Evolutionary conservation across 2,888 invertebrate species (phyloP), one percentile per base, ranked within the genome.

Genomic region (Caenorhabditis wallacei): DNA sequence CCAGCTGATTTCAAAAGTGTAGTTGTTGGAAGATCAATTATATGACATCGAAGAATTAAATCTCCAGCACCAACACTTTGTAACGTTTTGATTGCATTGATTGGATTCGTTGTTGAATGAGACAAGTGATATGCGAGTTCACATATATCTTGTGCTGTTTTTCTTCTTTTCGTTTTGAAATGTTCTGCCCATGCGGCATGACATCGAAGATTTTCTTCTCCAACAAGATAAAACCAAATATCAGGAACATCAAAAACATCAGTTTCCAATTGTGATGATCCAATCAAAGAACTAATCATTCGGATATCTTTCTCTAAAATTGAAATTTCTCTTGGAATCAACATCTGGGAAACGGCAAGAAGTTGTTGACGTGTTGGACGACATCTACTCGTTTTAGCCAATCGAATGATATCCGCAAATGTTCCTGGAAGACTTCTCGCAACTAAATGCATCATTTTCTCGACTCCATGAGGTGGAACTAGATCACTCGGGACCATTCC

Each of bases 121-220:
- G 88, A 84, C 11, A 88, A 75, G 57, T 88, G 88, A 71, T 86
- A 88, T 5, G 88, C 88, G n/a, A 88, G 71, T 51, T 88, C 86
- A 30, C 86, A 80, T 2, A 88, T 54, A 66, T 88, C 88, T 54
- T 88, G 87, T 0, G 87, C 84, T n/a, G 68, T 84, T 70, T 87
- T 87, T 20, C 86, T 66, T 48, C 80, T 70, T 57, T 86, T 84
- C 56, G 85, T 82, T 68, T 88, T 88, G 76, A 68, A 88, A 59
- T 85, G 72, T 51, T 88, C 86, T 18, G 87, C 85, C 88, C 88
- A 88, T 3, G 86, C 85, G 10, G 78, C 30, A 68, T 88, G 88
- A 66, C 84, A 85, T 10, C 66, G 76, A 3, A 78, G 24, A 51
- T 76, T 61, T 26, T 85, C 81, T 24, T 69, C 81, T 13, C 81